Evolutionary conservation across 2,797 vertebrate species (phyloP), one percentile per base, ranked within the genome.

Genomic region (Alectoris magna): DNA sequence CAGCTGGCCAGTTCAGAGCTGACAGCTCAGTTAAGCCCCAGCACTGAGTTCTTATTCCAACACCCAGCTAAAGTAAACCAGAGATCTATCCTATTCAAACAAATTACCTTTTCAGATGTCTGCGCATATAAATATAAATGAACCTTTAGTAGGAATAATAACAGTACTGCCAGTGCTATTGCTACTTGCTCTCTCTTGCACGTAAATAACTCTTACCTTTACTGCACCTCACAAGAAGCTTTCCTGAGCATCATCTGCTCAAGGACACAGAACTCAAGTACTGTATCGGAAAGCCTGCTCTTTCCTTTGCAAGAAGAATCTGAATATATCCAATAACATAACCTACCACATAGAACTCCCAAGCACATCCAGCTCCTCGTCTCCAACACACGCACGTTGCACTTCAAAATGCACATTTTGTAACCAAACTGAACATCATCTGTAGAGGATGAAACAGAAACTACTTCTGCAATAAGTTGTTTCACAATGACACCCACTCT

Each of bases 371-470:
- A 72, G 44, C 48, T 41, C 34, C 10, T 4, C 10, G 29, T 41
- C 73, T 75, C 24, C 66, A 34, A 16, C 3, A 1, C 0, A 1
- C 18, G 21, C 36, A 18, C 1, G 1, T n/a, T 39, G 10, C n/a
- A 7, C 36, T 73, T 67, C 49, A 59, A 78, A 91, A 75, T 1
- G 48, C 6, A 15, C 29, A 10, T 67, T 81, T n/a, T 60, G 46
- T 44, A 92, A 67, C 9, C 15, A 29, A 78, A 60, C 4, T 1
- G 27, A 75, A 44, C 18, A 6, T 51, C 67, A 22, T 53, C 7
- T n/a, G 31, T 56, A 22, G 56, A 4, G 17, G 41, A 80, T 23
- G 88, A 74, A 39, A 34, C 51, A 21, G 88, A 74, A 39, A 34
- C 51, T 49, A 38, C 17, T 81, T 64, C 48, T 62, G 39, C 84